Evolutionary conservation across 1,140 invertebrate species (phyloP).

Genomic region (Platyura marginata): DNA sequence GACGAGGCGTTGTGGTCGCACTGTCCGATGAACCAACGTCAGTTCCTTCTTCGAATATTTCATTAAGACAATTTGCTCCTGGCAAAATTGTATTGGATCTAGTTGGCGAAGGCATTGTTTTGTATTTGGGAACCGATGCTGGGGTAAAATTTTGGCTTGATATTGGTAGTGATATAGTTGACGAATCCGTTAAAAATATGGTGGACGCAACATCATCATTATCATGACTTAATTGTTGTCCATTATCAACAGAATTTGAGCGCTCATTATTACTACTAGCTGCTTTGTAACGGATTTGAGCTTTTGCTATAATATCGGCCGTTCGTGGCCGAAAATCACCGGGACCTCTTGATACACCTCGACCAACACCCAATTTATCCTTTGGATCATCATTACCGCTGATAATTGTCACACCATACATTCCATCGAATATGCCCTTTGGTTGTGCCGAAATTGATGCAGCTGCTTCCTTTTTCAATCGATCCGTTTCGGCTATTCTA

Average conservation of each 20-base stretch:
- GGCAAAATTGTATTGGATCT: slow-evolving; percentile 10
- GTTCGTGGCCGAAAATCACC: slow-evolving; percentile 6
- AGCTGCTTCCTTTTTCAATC: slow-evolving; percentile 3
- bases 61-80: slow-evolving; percentile 29
- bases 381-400: background rate
- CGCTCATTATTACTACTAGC: background rate
- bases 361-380: background rate
- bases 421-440: background rate
- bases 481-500: slow-evolving; percentile 18
- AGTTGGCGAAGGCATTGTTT: slow-evolving; percentile 34
- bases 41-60: slow-evolving; percentile 51
- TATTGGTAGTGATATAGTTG: slow-evolving; percentile 36
- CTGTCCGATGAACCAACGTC: slow-evolving; percentile 8
- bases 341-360: slow-evolving; percentile 10
- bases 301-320: background rate
- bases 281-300: background rate
- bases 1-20: slow-evolving; percentile 12
- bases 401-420: slow-evolving; percentile 4
- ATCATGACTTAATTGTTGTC: background rate
- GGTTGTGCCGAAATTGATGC: slow-evolving; percentile 1
- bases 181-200: slow-evolving; percentile 32
- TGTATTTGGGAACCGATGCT: slow-evolving; percentile 25
- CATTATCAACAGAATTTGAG: background rate
- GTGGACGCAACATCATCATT: slow-evolving; percentile 13
- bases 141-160: slow-evolving; percentile 25